Percentiles rank a stretch among this genome's conserved stretches.
Conservation (phyloP, 1,140 invertebrate species). For the Formica selysi region DNA sequence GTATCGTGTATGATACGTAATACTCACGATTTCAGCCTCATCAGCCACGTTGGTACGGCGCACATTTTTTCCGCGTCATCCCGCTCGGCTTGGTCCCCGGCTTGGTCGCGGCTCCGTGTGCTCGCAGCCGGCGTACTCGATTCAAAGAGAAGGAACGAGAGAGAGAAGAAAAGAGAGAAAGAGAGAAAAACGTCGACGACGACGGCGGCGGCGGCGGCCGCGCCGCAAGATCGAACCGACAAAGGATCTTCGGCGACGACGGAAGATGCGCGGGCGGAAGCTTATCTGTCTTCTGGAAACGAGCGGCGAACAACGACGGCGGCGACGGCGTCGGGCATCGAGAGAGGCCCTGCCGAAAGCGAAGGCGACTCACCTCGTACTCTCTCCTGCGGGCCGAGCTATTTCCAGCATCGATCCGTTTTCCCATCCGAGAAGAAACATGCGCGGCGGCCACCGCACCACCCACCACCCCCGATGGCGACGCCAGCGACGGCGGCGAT, state of each 20-base stretch:
- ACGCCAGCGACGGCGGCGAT: conserved; percentile 34
- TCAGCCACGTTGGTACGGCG: conserved; percentile 82
- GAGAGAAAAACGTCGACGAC: neutral
- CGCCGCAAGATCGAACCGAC: conserved; percentile 12
- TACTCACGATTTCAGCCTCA: conserved; percentile 85
- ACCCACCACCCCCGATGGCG: conserved; percentile 56
- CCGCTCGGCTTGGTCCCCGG: conserved; percentile 52
- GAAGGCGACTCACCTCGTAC: conserved; percentile 85
- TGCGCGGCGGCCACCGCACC: conserved; percentile 59
- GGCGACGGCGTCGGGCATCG: conserved; percentile 30
- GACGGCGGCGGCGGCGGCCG: conserved; percentile 16
- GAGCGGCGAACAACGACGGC: conserved; percentile 15
- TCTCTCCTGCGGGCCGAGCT: conserved; percentile 80
- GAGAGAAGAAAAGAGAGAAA: too few species aligned
- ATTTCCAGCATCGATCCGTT: conserved; percentile 80
- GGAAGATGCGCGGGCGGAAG: conserved; percentile 23
- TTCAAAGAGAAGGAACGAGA: conserved; percentile 45
- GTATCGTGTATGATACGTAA: neutral
- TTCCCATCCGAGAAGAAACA: conserved; percentile 70
- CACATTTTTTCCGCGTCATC: conserved; percentile 83
- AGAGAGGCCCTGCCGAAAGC: conserved; percentile 82
- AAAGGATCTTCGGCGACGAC: neutral
- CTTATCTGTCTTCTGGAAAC: conserved; percentile 49
- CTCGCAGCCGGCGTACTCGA: conserved; percentile 12
- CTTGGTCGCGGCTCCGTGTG: neutral